phyloP scores from a whole-genome alignment of 1,140 invertebrate genomes.

The Nylanderia fulva region DNA sequence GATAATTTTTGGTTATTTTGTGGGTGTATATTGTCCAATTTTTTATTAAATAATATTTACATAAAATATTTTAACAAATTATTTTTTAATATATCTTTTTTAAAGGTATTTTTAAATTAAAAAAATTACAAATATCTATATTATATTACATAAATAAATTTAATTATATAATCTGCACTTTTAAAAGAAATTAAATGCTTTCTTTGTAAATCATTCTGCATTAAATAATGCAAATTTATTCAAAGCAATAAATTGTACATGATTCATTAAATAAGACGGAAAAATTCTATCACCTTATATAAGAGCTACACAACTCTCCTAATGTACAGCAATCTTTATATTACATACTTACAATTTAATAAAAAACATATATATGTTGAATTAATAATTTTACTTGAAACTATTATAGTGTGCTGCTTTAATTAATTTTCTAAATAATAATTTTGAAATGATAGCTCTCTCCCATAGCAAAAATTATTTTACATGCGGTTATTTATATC shows the following conservation, averaged over 20 bases:
- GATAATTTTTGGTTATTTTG: neutral
- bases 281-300: neutral
- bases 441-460: no score
- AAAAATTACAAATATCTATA: neutral
- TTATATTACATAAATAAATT: neutral
- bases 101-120: neutral
- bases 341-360: neutral
- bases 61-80: constrained; percentile 9
- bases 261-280: neutral
- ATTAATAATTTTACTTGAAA: no score
- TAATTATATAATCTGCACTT: neutral
- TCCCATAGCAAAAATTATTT: no score
- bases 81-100: neutral
- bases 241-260: neutral
- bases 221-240: neutral
- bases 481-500: no score
- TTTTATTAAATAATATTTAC: neutral
- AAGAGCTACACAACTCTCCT: neutral
- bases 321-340: neutral
- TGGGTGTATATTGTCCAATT: neutral
- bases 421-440: no score
- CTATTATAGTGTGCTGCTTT: no score
- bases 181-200: neutral
- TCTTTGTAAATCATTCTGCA: neutral
- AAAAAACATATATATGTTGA: no score